Conservation (phyloP, 2,797 vertebrate species). For the Megaceryle alcyon region DNA sequence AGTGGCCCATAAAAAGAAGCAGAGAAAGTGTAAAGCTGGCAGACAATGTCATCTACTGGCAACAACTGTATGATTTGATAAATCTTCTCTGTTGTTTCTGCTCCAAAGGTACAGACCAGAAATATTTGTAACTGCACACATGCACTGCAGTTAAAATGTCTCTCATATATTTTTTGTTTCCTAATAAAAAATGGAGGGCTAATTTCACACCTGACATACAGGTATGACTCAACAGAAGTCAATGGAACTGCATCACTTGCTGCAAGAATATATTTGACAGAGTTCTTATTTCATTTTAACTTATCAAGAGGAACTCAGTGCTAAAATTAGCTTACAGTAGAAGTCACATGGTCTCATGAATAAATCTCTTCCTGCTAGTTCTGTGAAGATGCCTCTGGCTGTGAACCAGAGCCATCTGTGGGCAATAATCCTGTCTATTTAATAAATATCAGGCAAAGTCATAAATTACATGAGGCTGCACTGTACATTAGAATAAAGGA, state of each 20-base stretch:
- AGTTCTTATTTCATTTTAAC: slow-evolving; percentile 29
- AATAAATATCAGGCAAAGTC: slow-evolving; percentile 43
- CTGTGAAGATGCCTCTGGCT: slow-evolving; percentile 53
- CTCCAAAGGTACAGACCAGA: background rate
- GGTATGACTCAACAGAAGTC: slow-evolving; percentile 45
- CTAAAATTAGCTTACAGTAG: slow-evolving; percentile 45
- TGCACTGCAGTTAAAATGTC: background rate
- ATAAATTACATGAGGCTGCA: slow-evolving; percentile 2
- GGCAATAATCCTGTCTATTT: slow-evolving; percentile 48
- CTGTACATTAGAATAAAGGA: slow-evolving; percentile 43
- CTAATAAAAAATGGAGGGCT: background rate
- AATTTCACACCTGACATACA: slow-evolving; percentile 23
- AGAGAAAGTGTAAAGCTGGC: slow-evolving; percentile 62
- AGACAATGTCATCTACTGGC: slow-evolving; percentile 46
- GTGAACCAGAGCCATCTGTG: slow-evolving; percentile 36
- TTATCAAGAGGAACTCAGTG: slow-evolving; percentile 28
- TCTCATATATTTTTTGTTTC: background rate
- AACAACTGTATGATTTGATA: slow-evolving; percentile 7
- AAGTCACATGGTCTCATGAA: slow-evolving; percentile 31
- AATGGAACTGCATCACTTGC: slow-evolving; percentile 13
- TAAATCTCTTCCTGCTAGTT: slow-evolving; percentile 49
- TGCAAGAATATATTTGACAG: slow-evolving; percentile 27
- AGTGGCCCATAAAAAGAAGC: slow-evolving; percentile 70
- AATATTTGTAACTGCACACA: background rate
- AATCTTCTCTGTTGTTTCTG: slow-evolving; percentile 36